Evolutionary conservation across 2,888 invertebrate genomes (phyloP), one percentile per base, ranked within the genome.

Genomic region (Drosophila nigricruria): DNA sequence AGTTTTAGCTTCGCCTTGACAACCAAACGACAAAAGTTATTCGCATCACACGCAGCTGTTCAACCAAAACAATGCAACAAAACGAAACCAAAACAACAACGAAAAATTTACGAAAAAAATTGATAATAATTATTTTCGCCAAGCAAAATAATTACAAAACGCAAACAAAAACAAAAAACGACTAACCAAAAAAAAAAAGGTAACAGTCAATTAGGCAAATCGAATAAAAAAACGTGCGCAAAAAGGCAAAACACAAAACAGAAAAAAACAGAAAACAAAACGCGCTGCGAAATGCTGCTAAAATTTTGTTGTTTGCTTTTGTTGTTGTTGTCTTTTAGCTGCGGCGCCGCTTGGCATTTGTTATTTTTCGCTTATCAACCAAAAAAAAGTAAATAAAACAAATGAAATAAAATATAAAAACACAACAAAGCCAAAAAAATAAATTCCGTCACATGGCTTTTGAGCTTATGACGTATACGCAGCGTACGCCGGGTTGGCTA

Each of bases 21-120:
- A 79, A 71, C 76, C 76, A 79, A 75, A 64, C 75, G 67, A 71
- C 76, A 79, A 75, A 64, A 63, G 42, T 67, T 74, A 40, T 70
- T 65, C 52, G 59, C 79, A 63, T 34, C 60, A 60, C 20, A 56
- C 73, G 77, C 73, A 70, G 56, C 79, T 77, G 80, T 62, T 53
- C 30, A 32, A 18, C 53, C 60, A 62, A 61, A 58, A 18, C 42
- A 67, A 40, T 42, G 53, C 40, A 54, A 3, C 25, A 58, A 58
- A 61, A 18, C 16, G 40, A 67, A 60, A 30, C 47, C 8, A 25
- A 38, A 27, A 14, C 27, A 20, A 10, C 5, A 23, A 30, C 60
- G 49, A 16, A 54, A 54, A 63, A 3, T 18, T n/a, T 32, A 6
- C 10, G 34, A n/a, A 36, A 25, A 38, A 61, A 43, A 59, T 25